phyloP scores from a whole-genome alignment of 2,797 vertebrate species.

The Coranthus polyacanthus region DNA sequence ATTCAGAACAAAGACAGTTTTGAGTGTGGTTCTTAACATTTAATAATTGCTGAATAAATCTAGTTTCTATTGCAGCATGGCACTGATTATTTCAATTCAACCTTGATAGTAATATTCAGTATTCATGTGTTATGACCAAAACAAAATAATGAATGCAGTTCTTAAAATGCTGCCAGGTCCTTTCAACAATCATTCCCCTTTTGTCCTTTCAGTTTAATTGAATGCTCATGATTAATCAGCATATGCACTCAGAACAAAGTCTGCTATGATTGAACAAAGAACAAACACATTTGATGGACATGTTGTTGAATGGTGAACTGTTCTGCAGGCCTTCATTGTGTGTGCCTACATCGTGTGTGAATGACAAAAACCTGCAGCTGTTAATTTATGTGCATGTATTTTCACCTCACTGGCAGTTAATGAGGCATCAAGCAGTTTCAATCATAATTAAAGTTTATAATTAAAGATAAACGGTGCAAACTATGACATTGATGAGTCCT shows the following conservation, averaged over 20 bases:
- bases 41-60: not conserved
- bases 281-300: not conserved
- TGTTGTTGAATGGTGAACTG: not conserved
- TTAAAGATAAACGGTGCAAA: not conserved
- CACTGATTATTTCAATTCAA: not conserved
- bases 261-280: slow-evolving; percentile 8
- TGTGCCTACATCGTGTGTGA: slow-evolving; percentile 7
- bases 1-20: too few species aligned
- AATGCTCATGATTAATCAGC: slow-evolving; percentile 1
- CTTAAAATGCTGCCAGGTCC: slow-evolving; percentile 26
- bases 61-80: not conserved
- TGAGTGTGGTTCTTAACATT: not conserved
- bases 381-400: slow-evolving; percentile 33
- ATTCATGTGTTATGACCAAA: slow-evolving; percentile 3
- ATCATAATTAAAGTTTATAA: not conserved
- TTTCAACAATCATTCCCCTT: slow-evolving; percentile 17
- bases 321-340: not conserved
- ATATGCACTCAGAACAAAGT: slow-evolving; percentile 41
- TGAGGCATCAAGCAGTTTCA: slow-evolving; percentile 1
- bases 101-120: not conserved
- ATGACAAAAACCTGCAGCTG: slow-evolving; percentile 22
- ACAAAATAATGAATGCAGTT: slow-evolving; percentile 23
- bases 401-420: not conserved
- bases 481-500: not conserved
- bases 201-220: slow-evolving; percentile 28